These are phyloP conservation scores for Diadema setosum DNA, from an alignment of 35 echinoderm and acorn worm genomes.

Conservation along the genomic window DNA sequence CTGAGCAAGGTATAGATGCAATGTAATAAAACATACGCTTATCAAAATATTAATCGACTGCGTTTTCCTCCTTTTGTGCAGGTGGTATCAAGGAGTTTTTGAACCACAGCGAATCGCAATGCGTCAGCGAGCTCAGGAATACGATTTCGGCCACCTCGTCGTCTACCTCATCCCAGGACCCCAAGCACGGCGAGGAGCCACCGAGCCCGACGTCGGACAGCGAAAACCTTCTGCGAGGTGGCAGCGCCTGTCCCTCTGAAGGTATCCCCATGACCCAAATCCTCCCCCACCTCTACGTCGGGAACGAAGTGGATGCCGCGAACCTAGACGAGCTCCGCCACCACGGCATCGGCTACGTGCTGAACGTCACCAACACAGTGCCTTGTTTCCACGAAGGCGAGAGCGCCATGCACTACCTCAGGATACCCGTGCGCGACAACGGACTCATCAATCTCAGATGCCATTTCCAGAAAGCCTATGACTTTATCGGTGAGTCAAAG, in stretches of 20 bases:
- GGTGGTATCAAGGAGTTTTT: slow-evolving; percentile 93
- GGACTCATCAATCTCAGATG: slow-evolving; percentile 42
- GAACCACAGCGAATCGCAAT: slow-evolving; percentile 54
- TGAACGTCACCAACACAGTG: slow-evolving; percentile 83
- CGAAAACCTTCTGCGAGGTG: neutral
- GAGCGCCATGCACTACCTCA: slow-evolving; percentile 51
- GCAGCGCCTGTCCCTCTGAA: neutral
- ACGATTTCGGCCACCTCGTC: neutral
- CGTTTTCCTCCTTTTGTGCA: neutral
- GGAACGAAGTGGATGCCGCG: slow-evolving; percentile 80
- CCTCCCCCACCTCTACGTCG: slow-evolving; percentile 81
- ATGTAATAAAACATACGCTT: no score
- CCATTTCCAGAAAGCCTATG: slow-evolving; percentile 81
- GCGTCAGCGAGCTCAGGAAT: slow-evolving; percentile 50
- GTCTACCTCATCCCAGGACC: neutral
- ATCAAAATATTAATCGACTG: no score
- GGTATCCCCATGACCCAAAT: slow-evolving; percentile 67
- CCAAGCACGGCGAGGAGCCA: slow-evolving; percentile 20
- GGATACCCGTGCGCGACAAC: slow-evolving; percentile 84
- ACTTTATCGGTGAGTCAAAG: slow-evolving; percentile 88
- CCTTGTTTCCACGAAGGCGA: slow-evolving; percentile 85
- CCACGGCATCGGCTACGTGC: slow-evolving; percentile 69
- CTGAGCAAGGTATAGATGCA: no score
- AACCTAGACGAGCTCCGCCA: slow-evolving; percentile 54
- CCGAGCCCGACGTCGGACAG: slow-evolving; percentile 19